Conservation (phyloP, 1,140 invertebrate species). For the Eufriesea mexicana region DNA sequence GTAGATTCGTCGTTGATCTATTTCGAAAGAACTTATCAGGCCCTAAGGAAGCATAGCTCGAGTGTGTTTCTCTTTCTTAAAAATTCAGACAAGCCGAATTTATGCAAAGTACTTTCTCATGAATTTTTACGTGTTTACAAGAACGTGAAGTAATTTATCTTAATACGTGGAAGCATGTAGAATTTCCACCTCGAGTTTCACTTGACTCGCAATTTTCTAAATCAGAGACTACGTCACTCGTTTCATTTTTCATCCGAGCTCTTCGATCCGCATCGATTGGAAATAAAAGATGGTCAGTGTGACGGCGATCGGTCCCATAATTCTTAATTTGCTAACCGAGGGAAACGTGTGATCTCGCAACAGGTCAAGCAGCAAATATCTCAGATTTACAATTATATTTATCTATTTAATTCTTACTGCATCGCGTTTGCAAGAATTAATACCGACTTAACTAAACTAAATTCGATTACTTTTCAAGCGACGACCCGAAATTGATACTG, state of each 20-base stretch:
- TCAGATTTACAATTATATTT: not conserved
- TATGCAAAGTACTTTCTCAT: not conserved
- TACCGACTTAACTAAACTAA: no score
- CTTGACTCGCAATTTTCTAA: not conserved
- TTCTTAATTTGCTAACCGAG: not conserved
- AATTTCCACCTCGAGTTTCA: no score
- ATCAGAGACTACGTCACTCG: not conserved
- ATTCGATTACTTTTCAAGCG: no score
- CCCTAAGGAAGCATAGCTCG: no score
- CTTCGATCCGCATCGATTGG: not conserved
- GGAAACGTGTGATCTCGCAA: not conserved
- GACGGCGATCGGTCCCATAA: not conserved
- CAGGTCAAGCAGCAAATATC: no score
- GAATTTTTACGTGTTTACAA: not conserved
- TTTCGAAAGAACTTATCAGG: no score
- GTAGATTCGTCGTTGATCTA: no score
- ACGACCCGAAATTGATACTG: no score
- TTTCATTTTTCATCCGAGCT: not conserved
- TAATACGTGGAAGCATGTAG: no score
- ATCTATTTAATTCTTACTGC: not conserved
- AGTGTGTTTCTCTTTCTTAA: no score
- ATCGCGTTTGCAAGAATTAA: not conserved
- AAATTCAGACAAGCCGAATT: not conserved
- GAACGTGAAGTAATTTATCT: no score
- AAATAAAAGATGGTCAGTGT: not conserved